Conservation (phyloP, 2,113 vertebrate genomes). For the Butastur rufipennis region DNA sequence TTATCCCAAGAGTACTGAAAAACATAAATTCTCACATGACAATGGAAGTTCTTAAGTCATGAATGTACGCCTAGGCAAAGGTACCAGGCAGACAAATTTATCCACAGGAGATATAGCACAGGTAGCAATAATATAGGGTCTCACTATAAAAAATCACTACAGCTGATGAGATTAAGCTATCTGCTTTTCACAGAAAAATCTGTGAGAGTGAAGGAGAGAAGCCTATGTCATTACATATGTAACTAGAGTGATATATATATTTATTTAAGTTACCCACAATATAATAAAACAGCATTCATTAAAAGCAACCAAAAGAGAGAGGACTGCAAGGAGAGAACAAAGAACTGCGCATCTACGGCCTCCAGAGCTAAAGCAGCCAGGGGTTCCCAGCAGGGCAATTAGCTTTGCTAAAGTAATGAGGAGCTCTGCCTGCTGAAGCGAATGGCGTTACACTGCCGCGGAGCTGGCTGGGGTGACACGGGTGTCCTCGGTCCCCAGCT, state of each 20-base stretch:
- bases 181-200: background rate
- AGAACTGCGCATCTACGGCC: background rate
- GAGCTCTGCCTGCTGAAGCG: background rate
- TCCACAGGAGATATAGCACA: background rate
- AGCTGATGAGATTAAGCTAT: background rate
- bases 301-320: background rate
- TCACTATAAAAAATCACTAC: background rate
- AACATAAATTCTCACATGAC: background rate
- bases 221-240: background rate
- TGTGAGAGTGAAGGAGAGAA: background rate
- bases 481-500: background rate
- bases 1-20: background rate
- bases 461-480: background rate
- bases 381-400: background rate
- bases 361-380: background rate
- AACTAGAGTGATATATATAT: background rate
- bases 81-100: background rate
- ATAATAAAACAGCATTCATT: background rate
- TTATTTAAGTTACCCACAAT: background rate
- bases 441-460: rapidly evolving
- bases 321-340: background rate
- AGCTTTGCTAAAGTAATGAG: background rate
- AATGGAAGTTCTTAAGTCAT: background rate
- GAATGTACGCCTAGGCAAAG: background rate
- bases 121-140: background rate